A percentile compares a stretch with the other conserved stretches of the same genome.
These are phyloP conservation scores for Schrankia costaestrigalis DNA, from an alignment of 2,888 invertebrate genomes.

Conservation along the genomic window DNA sequence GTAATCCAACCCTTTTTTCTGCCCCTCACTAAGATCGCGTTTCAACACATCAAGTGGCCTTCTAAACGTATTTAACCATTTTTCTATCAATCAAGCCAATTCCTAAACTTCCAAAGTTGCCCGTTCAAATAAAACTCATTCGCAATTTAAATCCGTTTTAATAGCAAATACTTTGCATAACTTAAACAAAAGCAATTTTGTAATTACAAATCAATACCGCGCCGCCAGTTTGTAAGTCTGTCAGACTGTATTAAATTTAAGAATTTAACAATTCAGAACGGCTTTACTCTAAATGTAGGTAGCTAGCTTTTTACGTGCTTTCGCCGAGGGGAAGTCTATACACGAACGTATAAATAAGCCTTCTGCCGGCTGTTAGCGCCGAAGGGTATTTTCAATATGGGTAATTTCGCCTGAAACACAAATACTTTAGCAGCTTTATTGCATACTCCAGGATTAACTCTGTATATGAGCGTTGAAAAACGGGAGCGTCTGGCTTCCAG, in stretches of 20 bases:
- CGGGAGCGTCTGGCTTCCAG: conserved; percentile 58
- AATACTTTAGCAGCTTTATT: conserved; percentile 78
- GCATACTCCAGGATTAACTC: conserved; percentile 77
- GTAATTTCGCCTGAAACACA: conserved; percentile 76
- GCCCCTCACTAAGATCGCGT: conserved; percentile 44
- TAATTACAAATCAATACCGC: conserved; percentile 59
- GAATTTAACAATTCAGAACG: conserved; percentile 47
- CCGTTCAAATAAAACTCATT: conserved; percentile 39
- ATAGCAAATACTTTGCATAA: conserved; percentile 55
- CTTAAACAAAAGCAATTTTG: conserved; percentile 52
- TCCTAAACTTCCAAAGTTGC: conserved; percentile 35
- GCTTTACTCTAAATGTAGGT: conserved; percentile 46
- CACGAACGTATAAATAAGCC: conserved; percentile 69
- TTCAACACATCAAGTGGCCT: conserved; percentile 43
- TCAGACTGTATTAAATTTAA: conserved; percentile 48
- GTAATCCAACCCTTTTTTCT: conserved; percentile 57
- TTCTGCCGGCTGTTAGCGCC: conserved; percentile 69
- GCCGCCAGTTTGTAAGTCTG: conserved; percentile 47
- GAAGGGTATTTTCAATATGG: conserved; percentile 79
- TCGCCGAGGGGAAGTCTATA: conserved; percentile 45
- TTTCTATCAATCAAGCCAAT: conserved; percentile 35
- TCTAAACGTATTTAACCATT: conserved; percentile 29
- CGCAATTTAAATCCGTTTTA: conserved; percentile 44
- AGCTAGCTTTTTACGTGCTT: conserved; percentile 49
- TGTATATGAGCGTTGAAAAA: conserved; percentile 75